A percentile compares a stretch with the other conserved stretches of the same genome.
Conservation (phyloP, 2,113 vertebrate species). For the Aphyosemion australe region DNA sequence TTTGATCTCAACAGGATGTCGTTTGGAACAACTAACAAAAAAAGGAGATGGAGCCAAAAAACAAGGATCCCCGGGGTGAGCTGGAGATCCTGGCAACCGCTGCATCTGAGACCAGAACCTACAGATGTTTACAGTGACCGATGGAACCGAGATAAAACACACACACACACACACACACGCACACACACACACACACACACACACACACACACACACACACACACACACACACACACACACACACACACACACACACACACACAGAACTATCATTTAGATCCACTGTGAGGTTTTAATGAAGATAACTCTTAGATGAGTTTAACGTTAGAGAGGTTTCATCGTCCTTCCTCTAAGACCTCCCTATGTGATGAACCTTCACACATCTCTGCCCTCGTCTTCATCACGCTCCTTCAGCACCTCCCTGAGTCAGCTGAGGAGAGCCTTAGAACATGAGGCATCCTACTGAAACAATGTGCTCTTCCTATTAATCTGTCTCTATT, state of each 20-base stretch:
- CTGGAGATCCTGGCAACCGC: constrained; percentile 28
- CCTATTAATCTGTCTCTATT: constrained; percentile 46
- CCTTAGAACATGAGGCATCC: constrained; percentile 12
- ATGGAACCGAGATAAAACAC: constrained; percentile 23
- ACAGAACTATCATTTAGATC: too few species aligned
- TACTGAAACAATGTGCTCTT: constrained; percentile 43
- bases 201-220: too few species aligned
- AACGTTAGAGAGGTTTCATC: background rate
- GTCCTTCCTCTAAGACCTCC: background rate
- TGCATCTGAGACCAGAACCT: constrained; percentile 45
- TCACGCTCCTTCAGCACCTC: background rate
- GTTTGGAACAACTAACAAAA: too few species aligned
- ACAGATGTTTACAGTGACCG: constrained; percentile 42
- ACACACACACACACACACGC: background rate
- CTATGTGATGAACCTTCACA: background rate
- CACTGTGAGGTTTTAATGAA: too few species aligned
- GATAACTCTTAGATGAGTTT: background rate
- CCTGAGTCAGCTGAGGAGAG: background rate
- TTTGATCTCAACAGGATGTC: too few species aligned
- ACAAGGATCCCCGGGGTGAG: constrained; percentile 19
- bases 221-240: too few species aligned
- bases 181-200: background rate
- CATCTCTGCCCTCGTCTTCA: background rate
- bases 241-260: too few species aligned
- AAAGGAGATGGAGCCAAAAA: background rate